Evolutionary conservation across 2,113 vertebrate species (phyloP), one percentile per base, ranked within the genome.

Genomic region (Mola mola): DNA sequence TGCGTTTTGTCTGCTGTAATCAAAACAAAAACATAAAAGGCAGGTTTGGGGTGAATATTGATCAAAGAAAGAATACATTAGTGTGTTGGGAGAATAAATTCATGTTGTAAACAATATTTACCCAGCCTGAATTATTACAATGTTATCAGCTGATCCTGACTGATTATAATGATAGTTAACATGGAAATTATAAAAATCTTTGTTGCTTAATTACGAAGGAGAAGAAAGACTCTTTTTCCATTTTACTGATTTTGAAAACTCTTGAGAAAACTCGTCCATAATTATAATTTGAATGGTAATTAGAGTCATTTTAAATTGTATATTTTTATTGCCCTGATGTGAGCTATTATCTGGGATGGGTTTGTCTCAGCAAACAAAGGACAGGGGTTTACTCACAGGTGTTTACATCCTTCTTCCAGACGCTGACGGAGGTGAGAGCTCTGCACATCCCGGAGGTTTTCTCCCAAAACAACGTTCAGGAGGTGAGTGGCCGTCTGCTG

Each of bases 371-470:
- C 7, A 71, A 83, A 70, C 78, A 83, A 83, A 74, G 53, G 17
- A 47, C 52, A 6, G 40, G 2, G 40, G 57, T 64, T 20, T 7
- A 5, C 72, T 85, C 70, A 83, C 69, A 72, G 71, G 64, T 86
- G 83, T 79, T 78, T 80, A 58, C 74, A 16, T 75, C 55, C 48
- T 80, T 66, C 28, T 66, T 73, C 78, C 87, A 99, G 97, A 96
- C 93, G 1, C 91, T 99, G 87, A 96, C 93, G 21, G 95, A 97
- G 81, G 95, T 98, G 59, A 90, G 96, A 62, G 90, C 85, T 38
- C 84, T 95, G 83, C 93, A 90, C 48, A 97, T 99, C 86, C 97
- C 97, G 13, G 75, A 79, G 11, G 36, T 93, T 1, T 99, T 99
- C 89, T 91, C 89, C 84, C 93, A 93, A 81, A 94, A 95, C 87